Evolutionary conservation across 2,888 invertebrate genomes (phyloP).

Genomic region (Pheosia tremula): DNA sequence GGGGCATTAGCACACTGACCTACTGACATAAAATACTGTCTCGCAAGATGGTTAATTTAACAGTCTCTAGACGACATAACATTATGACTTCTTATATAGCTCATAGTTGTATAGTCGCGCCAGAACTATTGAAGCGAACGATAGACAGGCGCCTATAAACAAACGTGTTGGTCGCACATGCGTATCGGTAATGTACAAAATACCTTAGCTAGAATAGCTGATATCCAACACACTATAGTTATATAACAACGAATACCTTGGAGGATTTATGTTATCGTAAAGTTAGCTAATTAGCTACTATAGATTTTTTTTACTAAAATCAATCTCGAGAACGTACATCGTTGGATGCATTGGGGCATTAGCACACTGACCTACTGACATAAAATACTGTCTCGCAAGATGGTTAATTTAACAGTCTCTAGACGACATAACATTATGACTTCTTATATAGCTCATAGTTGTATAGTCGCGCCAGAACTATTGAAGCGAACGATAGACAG

Average conservation of each 20-base stretch:
- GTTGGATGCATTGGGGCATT: background rate
- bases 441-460: background rate
- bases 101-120: background rate
- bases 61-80: background rate
- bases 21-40: background rate
- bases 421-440: background rate
- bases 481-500: conserved; percentile 2
- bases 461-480: background rate
- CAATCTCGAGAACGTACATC: too few relatives aligned
- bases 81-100: background rate
- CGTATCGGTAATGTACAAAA: background rate
- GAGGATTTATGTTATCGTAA: too few relatives aligned
- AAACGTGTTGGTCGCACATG: conserved; percentile 6
- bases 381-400: background rate
- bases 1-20: background rate
- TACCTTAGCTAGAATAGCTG: too few relatives aligned
- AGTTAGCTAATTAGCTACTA: too few relatives aligned
- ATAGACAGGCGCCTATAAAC: background rate
- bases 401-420: background rate
- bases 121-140: conserved; percentile 2
- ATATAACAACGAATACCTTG: too few relatives aligned
- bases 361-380: conserved; percentile 1
- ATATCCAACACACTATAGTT: too few relatives aligned
- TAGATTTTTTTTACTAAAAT: too few relatives aligned
- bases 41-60: background rate